Evolutionary conservation across 2,888 invertebrate genomes (phyloP), one percentile per base, ranked within the genome.

Genomic region (Eupithecia inturbata): DNA sequence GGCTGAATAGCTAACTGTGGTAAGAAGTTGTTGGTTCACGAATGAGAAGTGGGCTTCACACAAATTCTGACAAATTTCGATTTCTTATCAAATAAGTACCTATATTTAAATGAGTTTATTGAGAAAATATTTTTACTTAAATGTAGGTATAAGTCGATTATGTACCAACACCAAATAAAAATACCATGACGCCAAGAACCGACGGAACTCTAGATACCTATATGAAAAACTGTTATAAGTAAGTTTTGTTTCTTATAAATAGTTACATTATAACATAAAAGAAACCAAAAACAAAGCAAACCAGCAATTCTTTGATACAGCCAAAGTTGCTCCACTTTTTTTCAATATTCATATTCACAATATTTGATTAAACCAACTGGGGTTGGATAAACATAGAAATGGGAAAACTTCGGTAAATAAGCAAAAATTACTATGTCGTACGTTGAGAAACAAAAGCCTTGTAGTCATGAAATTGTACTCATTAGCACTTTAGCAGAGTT

Each of bases 301-400:
- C 64, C 26, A 39, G 57, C 66, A 66, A 73, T 64, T 73, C 67
- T 83, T 85, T 82, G 83, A 87, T 84, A 83, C 81, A 72, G 73
- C 72, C 72, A 80, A 66, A 83, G 80, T 82, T 83, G 79, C 68
- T 33, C 36, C 86, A 86, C 79, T 85, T 86, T 81, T 71, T 68
- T n/a, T n/a, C n/a, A n/a, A n/a, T n/a, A n/a, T 82, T 83, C 83
- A 85, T 86, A 86, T 82, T 84, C 83, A 79, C 75, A 81, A 82
- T 83, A 85, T 88, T 87, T 87, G 85, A 87, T 88, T 86, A 86
- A 86, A 86, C 82, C 81, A 83, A 82, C 84, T 84, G 80, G 78
- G 82, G 80, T 78, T 71, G 83, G 82, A 82, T 86, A 85, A 86
- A 86, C 85, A 84, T n/a, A 79, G 81, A 84, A 86, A 88, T 85